Conservation (phyloP, 2,888 invertebrate species). For the Calephelis perditalis region DNA sequence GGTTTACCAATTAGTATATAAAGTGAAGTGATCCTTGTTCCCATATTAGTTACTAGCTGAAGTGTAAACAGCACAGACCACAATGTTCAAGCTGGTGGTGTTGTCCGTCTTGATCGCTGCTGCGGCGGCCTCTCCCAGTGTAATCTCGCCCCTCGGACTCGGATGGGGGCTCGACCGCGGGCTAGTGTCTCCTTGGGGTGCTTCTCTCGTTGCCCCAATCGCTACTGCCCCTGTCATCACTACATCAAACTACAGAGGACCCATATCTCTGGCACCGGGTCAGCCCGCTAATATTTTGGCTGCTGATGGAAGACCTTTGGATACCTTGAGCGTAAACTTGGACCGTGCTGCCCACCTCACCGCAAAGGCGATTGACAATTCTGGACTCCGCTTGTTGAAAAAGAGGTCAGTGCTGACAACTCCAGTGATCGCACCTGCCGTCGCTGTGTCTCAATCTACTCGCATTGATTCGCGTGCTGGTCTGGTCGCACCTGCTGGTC, state of each 20-base stretch:
- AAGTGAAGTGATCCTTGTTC: slow-evolving; percentile 46
- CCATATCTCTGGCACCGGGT: too few species aligned
- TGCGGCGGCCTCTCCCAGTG: slow-evolving; percentile 69
- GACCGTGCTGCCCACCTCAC: slow-evolving; percentile 61
- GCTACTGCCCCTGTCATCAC: slow-evolving; percentile 38
- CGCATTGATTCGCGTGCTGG: too few species aligned
- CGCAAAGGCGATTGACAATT: slow-evolving; percentile 45
- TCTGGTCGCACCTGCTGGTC: too few species aligned
- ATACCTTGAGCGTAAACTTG: slow-evolving; percentile 63
- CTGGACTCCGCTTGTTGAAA: slow-evolving; percentile 40
- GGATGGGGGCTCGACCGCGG: slow-evolving; percentile 11
- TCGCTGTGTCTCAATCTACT: slow-evolving; percentile 18
- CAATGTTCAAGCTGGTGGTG: slow-evolving; percentile 79
- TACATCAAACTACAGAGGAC: too few species aligned
- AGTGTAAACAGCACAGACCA: slow-evolving; percentile 69
- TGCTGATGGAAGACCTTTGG: slow-evolving; percentile 62
- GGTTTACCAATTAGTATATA: slow-evolving; percentile 57
- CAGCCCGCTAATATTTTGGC: slow-evolving; percentile 44
- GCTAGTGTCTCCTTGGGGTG: slow-evolving; percentile 22
- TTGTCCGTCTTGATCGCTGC: slow-evolving; percentile 80
- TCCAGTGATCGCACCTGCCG: slow-evolving; percentile 29
- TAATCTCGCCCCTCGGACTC: slow-evolving; percentile 34
- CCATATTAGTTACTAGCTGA: slow-evolving; percentile 54
- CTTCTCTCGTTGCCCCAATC: slow-evolving; percentile 36
- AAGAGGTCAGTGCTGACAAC: slow-evolving; percentile 42